Evolutionary conservation across 2,113 vertebrate genomes (phyloP).

Genomic region (Ictalurus punctatus): DNA sequence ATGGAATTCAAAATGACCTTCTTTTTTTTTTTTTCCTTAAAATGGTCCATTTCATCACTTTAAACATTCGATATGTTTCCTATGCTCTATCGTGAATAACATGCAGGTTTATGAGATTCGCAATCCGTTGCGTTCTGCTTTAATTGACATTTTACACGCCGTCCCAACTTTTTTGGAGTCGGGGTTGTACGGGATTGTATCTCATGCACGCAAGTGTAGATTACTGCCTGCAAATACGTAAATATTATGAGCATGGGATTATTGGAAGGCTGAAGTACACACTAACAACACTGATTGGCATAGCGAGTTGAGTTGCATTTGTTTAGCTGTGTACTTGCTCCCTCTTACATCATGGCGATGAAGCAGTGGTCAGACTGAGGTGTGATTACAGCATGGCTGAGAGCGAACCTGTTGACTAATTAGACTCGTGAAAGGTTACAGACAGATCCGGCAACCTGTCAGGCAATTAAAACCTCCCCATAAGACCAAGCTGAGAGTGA

Average conservation of each 20-base stretch:
- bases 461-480: slow-evolving; percentile 49
- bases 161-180: no score
- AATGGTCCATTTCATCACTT: no score
- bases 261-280: not conserved
- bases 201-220: not conserved
- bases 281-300: not conserved
- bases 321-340: slow-evolving; percentile 31
- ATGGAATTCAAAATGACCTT: no score
- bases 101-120: no score
- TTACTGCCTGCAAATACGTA: not conserved
- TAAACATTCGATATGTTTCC: no score
- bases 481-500: slow-evolving; percentile 8
- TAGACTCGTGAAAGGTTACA: slow-evolving; percentile 49
- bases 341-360: slow-evolving; percentile 44
- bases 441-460: slow-evolving; percentile 39
- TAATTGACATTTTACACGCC: no score
- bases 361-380: slow-evolving; percentile 37
- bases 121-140: no score
- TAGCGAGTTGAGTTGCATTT: not conserved
- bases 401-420: slow-evolving; percentile 48
- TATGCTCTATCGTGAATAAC: no score
- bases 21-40: no score
- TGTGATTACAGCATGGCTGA: slow-evolving; percentile 33
- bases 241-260: not conserved
- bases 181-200: not conserved